Conservation (phyloP, 2,888 invertebrate species). For the Dinocampus coccinellae region DNA sequence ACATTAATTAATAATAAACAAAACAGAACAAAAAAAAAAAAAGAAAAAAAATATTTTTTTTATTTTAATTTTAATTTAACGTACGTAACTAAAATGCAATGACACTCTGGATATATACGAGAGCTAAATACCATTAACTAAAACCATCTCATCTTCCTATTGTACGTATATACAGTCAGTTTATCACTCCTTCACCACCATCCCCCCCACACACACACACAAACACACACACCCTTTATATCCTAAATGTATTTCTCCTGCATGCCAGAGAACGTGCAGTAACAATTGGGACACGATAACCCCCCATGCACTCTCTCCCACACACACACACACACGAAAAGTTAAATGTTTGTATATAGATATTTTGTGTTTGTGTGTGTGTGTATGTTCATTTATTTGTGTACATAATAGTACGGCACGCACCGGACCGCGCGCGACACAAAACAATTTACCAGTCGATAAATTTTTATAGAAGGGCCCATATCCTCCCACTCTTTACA, state of each 20-base stretch:
- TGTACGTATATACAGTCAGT: background rate
- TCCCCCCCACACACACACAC: constrained; percentile 34
- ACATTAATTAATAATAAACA: too few species aligned
- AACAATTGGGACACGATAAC: constrained; percentile 32
- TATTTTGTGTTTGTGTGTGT: constrained; percentile 31
- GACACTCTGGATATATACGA: background rate
- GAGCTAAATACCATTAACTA: background rate
- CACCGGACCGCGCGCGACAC: constrained; percentile 61
- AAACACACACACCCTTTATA: constrained; percentile 7
- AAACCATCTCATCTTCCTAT: background rate
- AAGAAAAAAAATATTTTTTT: background rate
- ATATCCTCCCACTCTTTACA: too few species aligned
- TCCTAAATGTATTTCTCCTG: constrained; percentile 18
- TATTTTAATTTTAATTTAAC: constrained; percentile 52
- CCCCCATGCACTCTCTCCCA: too few species aligned
- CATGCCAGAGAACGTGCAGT: constrained; percentile 36
- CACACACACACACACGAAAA: background rate
- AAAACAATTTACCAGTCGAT: constrained; percentile 70
- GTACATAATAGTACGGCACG: constrained; percentile 50
- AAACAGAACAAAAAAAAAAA: too few species aligned
- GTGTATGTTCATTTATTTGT: constrained; percentile 51
- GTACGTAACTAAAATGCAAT: constrained; percentile 40
- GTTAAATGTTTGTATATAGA: constrained; percentile 29
- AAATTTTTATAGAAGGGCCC: constrained; percentile 68
- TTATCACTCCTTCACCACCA: constrained; percentile 23